Evolutionary conservation across 2,888 invertebrate species (phyloP).

Genomic region (Caenorhabditis sp.): DNA sequence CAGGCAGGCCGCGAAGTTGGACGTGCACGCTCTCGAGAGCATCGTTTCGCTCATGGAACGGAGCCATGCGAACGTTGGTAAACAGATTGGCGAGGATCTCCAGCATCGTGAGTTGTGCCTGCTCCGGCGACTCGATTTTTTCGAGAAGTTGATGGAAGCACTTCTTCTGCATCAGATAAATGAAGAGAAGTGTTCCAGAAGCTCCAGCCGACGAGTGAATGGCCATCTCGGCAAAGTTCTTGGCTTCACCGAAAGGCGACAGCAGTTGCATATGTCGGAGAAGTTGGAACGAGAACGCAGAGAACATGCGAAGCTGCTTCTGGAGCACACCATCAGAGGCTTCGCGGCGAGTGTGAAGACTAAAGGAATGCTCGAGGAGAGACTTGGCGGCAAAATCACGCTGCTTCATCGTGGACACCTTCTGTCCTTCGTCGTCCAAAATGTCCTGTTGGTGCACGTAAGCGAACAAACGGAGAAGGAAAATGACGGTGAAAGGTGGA

Average conservation of each 20-base stretch:
- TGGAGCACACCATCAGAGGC: constrained; percentile 60
- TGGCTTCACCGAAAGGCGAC: constrained; percentile 70
- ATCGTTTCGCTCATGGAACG: constrained; percentile 63
- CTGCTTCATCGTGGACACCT: constrained; percentile 55
- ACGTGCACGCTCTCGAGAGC: constrained; percentile 43
- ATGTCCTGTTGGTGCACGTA: constrained; percentile 72
- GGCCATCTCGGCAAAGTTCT: constrained; percentile 74
- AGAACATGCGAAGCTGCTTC: constrained; percentile 70
- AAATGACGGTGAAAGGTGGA: constrained; percentile 76
- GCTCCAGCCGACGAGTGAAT: constrained; percentile 67
- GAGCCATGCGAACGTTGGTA: constrained; percentile 72
- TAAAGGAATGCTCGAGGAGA: constrained; percentile 73
- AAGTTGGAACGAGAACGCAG: constrained; percentile 75
- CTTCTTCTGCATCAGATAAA: constrained; percentile 74
- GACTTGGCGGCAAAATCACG: constrained; percentile 69
- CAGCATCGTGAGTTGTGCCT: constrained; percentile 68
- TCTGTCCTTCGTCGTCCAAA: constrained; percentile 44
- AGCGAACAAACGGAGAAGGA: constrained; percentile 73
- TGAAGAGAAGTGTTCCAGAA: constrained; percentile 76
- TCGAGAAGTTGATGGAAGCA: constrained; percentile 71
- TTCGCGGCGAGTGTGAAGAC: constrained; percentile 70
- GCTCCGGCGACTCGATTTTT: constrained; percentile 45
- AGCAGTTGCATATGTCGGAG: constrained; percentile 74
- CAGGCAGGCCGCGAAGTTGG: constrained; percentile 37
- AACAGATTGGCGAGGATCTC: constrained; percentile 74